Evolutionary conservation across 2,888 invertebrate species (phyloP), one percentile per base, ranked within the genome.

Genomic region (Pammene aurita): DNA sequence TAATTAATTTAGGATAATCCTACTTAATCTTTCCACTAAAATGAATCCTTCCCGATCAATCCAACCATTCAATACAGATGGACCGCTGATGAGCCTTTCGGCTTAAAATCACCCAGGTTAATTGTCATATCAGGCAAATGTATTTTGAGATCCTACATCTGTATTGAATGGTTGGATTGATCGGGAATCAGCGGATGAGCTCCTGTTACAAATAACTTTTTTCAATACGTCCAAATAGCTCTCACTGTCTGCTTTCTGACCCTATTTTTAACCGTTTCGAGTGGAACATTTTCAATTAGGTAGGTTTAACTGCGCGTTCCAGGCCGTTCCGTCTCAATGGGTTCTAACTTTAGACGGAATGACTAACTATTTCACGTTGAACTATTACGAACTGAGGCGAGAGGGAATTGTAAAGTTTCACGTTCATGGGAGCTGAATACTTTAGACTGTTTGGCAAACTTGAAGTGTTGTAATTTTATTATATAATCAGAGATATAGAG

Each of bases 231-330:
- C 34, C 13, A 34, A 44, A 50, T 16, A 10, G 54, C 58, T 38
- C 7, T 38, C 38, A 6, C 7, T 38, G 38, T 38, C 38, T 38
- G 38, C 38, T 38, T 38, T 67, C 57, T n/a, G 34, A 26, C 56
- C 54, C 67, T 77, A 76, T 76, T 74, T 76, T 74, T 76, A 70
- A 73, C 56, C 56, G 55, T 72, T 75, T 79, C 73, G 76, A 80
- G 78, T 77, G 76, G 77, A 78, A 74, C 77, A 73, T 50, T 73
- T 73, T 72, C 73, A 73, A 77, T 78, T 77, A 76, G 75, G 74
- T 77, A 76, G 75, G 74, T 76, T 76, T 78, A 76, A 76, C 77
- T 72, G 77, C 72, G 76, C 46, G 78, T 80, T 80, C 72, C 74
- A 73, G 69, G 57, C 68, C 35, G 64, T 60, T 61, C 50, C 62